Evolutionary conservation across 2,888 invertebrate genomes (phyloP).

Genomic region (Chesias legatella): DNA sequence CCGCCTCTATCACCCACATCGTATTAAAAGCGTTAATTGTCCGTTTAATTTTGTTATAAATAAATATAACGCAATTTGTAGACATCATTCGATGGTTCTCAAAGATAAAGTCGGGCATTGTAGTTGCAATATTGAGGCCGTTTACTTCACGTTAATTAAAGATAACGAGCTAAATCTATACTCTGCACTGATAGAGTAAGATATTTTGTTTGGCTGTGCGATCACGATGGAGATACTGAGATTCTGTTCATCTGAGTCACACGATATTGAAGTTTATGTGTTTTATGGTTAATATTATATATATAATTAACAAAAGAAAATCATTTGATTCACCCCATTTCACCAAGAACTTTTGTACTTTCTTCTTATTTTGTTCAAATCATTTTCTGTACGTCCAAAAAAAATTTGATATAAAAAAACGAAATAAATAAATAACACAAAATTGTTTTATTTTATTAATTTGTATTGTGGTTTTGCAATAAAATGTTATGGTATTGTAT

Average conservation of each 20-base stretch:
- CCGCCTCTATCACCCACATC: slow-evolving; percentile 33
- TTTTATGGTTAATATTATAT: background rate
- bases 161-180: slow-evolving; percentile 51
- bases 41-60: slow-evolving; percentile 59
- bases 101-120: slow-evolving; percentile 56
- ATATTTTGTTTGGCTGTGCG: slow-evolving; percentile 24
- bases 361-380: no score
- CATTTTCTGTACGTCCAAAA: no score
- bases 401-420: no score
- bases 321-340: no score
- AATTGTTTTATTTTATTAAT: no score
- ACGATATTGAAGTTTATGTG: background rate
- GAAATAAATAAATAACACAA: no score
- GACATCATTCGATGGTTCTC: slow-evolving; percentile 53
- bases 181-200: slow-evolving; percentile 26
- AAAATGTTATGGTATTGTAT: no score
- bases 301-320: no score
- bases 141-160: slow-evolving; percentile 63
- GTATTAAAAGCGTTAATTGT: slow-evolving; percentile 49
- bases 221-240: slow-evolving; percentile 20
- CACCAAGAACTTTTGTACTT: no score
- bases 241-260: slow-evolving; percentile 2
- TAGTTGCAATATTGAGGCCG: slow-evolving; percentile 57
- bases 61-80: slow-evolving; percentile 64
- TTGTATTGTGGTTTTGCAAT: no score